Evolutionary conservation across 2,797 vertebrate genomes (phyloP).

Genomic region (Buphagus erythrorhynchus): DNA sequence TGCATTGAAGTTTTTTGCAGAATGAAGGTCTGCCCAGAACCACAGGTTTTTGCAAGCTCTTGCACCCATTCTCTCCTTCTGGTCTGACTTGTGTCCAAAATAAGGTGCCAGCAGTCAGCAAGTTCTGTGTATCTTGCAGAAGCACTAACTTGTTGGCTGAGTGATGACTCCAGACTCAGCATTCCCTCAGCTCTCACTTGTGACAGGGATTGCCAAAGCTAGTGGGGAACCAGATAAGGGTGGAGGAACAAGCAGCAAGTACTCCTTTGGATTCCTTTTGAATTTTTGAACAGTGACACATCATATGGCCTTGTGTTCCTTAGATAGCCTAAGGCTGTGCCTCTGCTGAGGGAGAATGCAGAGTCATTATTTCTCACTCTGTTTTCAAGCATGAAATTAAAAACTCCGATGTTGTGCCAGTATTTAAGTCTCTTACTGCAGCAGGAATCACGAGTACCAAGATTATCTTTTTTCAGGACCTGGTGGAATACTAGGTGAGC

Average conservation of each 20-base stretch:
- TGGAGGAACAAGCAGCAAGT: background rate
- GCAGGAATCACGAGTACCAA: background rate
- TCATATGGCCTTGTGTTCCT: background rate
- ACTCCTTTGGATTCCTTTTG: slow-evolving; percentile 42
- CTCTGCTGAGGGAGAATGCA: background rate
- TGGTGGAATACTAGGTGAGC: background rate
- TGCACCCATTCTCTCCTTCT: background rate
- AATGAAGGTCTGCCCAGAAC: background rate
- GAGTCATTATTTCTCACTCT: slow-evolving; percentile 42
- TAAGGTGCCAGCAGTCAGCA: slow-evolving; percentile 48
- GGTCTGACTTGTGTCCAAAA: slow-evolving; percentile 8
- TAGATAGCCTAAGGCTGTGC: background rate
- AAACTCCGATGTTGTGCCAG: background rate
- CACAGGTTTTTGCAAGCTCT: background rate
- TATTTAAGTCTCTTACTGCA: background rate
- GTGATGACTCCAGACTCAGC: slow-evolving; percentile 58
- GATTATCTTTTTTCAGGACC: background rate
- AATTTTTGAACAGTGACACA: slow-evolving; percentile 52
- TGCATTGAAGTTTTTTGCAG: background rate
- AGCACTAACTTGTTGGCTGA: slow-evolving; percentile 44
- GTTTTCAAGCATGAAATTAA: background rate
- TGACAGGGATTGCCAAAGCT: slow-evolving; percentile 38
- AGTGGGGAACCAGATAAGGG: slow-evolving; percentile 28
- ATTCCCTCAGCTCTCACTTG: slow-evolving; percentile 64
- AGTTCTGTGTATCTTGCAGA: background rate